A percentile compares a stretch with the other conserved stretches of the same genome.
phyloP scores from a whole-genome alignment of 2,797 vertebrate species.

The Sebastes hubbsi region DNA sequence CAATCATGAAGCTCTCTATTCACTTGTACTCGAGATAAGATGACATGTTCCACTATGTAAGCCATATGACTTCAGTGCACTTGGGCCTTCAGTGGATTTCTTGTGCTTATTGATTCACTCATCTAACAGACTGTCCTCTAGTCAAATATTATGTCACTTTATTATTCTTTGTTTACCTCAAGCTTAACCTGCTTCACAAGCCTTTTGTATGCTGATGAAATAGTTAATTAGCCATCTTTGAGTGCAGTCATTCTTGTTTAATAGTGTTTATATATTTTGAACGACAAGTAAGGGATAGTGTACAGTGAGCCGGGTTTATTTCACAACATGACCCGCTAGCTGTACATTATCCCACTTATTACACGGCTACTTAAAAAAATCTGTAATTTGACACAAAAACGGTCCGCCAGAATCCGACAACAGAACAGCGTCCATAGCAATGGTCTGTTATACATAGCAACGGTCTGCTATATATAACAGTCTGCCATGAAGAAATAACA shows the following conservation, averaged over 20 bases:
- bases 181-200: background rate
- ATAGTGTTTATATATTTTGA: constrained; percentile 35
- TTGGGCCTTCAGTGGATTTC: background rate
- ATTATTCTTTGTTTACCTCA: constrained; percentile 32
- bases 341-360: too few species aligned
- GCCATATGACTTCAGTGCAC: constrained; percentile 12
- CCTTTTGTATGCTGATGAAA: constrained; percentile 7
- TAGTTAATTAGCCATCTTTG: background rate
- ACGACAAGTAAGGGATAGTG: background rate
- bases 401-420: too few species aligned
- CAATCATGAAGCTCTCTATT: background rate
- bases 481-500: too few species aligned
- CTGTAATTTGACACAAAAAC: too few species aligned
- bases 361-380: too few species aligned
- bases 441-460: too few species aligned
- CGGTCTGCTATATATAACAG: too few species aligned
- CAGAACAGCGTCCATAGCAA: too few species aligned
- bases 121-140: background rate
- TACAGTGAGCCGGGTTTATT: too few species aligned
- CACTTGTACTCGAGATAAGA: background rate
- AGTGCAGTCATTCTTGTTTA: constrained; percentile 16
- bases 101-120: background rate
- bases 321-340: too few species aligned
- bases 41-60: background rate
- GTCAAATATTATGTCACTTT: constrained; percentile 27